A percentile compares a stretch with the other conserved stretches of the same genome.
These are phyloP conservation scores for Cantharis rustica DNA, from an alignment of 2,888 invertebrate species.

Conservation along the genomic window DNA sequence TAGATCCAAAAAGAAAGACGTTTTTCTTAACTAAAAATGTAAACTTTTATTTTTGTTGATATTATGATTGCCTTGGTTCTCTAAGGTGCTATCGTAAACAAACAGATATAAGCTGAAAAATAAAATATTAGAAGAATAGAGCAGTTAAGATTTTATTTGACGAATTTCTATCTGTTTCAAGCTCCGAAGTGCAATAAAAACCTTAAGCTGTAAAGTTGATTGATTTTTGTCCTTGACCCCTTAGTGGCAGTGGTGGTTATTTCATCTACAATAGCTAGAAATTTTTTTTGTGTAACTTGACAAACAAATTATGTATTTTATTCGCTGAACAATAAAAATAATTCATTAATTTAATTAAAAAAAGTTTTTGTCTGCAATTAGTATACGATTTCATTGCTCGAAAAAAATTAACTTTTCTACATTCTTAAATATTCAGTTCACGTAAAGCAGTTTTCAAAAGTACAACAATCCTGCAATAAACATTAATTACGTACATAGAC, in stretches of 20 bases:
- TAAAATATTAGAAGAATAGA: slow-evolving; percentile 20
- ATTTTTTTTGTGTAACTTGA: not conserved
- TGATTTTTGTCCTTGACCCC: slow-evolving; percentile 30
- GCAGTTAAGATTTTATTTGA: slow-evolving; percentile 25
- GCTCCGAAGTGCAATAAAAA: slow-evolving; percentile 23
- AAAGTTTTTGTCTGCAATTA: not conserved
- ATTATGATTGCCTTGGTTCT: not conserved
- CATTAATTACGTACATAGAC: not conserved
- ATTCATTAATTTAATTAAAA: not conserved
- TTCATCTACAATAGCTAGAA: not conserved
- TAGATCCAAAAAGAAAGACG: not conserved
- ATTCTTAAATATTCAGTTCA: not conserved
- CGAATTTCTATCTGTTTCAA: slow-evolving; percentile 17
- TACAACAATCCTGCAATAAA: not conserved
- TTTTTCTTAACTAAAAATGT: not conserved
- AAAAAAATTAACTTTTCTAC: not conserved
- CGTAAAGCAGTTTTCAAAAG: not conserved
- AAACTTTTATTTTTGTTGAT: slow-evolving; percentile 4
- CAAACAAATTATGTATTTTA: not conserved
- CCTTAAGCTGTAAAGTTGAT: slow-evolving; percentile 25
- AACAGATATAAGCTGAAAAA: slow-evolving; percentile 3
- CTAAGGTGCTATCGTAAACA: slow-evolving; percentile 5
- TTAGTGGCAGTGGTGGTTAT: not conserved
- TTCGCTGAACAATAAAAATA: not conserved
- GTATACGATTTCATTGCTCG: not conserved